phyloP scores from a whole-genome alignment of 1,140 invertebrate species.

The Penaeus chinensis region DNA sequence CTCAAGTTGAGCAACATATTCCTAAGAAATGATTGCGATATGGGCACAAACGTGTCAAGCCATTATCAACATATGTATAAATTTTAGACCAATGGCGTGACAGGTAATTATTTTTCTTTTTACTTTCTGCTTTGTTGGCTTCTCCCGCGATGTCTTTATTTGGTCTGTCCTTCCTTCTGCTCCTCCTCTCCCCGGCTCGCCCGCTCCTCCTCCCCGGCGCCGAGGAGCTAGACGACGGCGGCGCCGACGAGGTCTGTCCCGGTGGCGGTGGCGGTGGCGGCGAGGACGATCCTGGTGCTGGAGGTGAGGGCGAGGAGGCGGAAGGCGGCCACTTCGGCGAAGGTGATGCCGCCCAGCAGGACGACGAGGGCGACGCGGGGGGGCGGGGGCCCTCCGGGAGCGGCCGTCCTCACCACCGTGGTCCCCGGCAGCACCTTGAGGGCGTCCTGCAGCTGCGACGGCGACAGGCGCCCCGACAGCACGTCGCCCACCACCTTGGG shows the following conservation, averaged over 20 bases:
- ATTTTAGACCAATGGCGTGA: no score
- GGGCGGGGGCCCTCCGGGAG: slow-evolving; percentile 16
- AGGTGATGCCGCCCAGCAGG: slow-evolving; percentile 44
- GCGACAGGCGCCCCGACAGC: slow-evolving; percentile 1
- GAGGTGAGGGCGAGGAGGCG: slow-evolving; percentile 45
- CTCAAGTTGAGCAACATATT: no score
- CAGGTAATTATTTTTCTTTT: no score
- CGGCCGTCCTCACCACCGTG: slow-evolving; percentile 7
- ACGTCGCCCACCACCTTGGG: slow-evolving; percentile 42
- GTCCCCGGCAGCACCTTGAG: slow-evolving; percentile 49
- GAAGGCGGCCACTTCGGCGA: slow-evolving; percentile 47
- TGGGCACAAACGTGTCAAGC: no score
- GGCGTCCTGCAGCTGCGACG: slow-evolving; percentile 22
- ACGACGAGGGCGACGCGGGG: slow-evolving; percentile 49
- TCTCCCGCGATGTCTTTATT: no score
- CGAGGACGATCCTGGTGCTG: slow-evolving; percentile 36
- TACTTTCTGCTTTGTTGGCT: no score
- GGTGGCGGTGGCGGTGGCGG: slow-evolving; percentile 40
- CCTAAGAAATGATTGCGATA: no score
- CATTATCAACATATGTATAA: no score
- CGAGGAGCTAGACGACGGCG: slow-evolving; percentile 11
- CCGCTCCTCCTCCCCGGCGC: slow-evolving; percentile 10
- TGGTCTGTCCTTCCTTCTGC: not conserved
- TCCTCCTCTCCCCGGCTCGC: slow-evolving; percentile 6
- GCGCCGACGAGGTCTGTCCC: slow-evolving; percentile 26